Conservation (phyloP, 2,888 invertebrate genomes). For the Epinotia ramella region DNA sequence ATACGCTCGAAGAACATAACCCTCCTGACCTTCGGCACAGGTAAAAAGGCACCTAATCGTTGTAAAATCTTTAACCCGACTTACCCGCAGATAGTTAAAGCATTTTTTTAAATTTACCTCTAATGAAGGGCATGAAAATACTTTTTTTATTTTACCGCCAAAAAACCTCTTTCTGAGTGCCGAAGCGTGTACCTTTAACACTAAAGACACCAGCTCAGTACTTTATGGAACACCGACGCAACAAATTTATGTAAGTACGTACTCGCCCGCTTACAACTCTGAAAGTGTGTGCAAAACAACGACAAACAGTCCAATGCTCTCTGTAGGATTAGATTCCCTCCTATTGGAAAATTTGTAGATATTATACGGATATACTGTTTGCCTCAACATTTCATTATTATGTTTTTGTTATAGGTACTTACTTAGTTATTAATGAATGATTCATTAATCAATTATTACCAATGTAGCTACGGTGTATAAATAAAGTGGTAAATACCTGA, state of each 20-base stretch:
- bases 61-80: too few species aligned
- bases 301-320: conserved; percentile 21
- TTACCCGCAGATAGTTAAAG: not conserved
- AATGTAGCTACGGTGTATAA: too few species aligned
- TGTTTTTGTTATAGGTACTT: not conserved
- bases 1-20: too few species aligned
- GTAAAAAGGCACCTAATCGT: too few species aligned
- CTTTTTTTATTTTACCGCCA: conserved; percentile 45
- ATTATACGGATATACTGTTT: not conserved
- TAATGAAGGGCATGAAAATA: conserved; percentile 47
- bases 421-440: not conserved
- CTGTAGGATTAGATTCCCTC: conserved; percentile 1
- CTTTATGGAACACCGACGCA: conserved; percentile 28
- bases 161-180: conserved; percentile 50
- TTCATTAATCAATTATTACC: too few species aligned
- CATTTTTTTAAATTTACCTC: not conserved
- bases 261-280: conserved; percentile 23
- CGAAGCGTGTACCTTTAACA: conserved; percentile 52
- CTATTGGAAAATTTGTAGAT: not conserved
- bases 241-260: conserved; percentile 34
- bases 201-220: conserved; percentile 49
- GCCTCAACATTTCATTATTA: not conserved
- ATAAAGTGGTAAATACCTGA: too few species aligned
- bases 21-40: too few species aligned
- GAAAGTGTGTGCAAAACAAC: conserved; percentile 21